Percentiles rank a stretch among this genome's conserved stretches.
phyloP scores from a whole-genome alignment of 2,888 invertebrate species.

The Hirudinaria manillensis region DNA sequence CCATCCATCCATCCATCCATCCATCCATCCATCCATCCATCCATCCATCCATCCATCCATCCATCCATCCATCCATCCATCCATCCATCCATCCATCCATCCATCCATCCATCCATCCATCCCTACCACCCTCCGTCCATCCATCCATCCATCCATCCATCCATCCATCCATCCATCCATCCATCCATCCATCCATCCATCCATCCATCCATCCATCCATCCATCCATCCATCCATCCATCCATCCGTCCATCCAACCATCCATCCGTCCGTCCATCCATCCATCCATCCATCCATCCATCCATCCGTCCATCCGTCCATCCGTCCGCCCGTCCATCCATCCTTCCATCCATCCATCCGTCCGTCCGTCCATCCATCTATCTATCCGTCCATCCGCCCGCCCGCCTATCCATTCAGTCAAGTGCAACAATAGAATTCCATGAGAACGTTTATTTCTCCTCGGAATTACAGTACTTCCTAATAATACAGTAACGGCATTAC shows the following conservation, averaged over 20 bases:
- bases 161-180: neutral
- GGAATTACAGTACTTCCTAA: no score
- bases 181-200: constrained; percentile 12
- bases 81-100: no score
- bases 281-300: neutral
- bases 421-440: no score
- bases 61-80: neutral
- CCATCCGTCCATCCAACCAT: neutral
- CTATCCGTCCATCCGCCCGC: neutral
- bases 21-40: neutral
- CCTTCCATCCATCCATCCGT: neutral
- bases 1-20: constrained; percentile 5
- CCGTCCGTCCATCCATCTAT: neutral
- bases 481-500: no score
- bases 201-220: constrained; percentile 8
- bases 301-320: constrained; percentile 11
- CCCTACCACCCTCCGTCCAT: no score
- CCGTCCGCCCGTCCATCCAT: neutral
- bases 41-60: constrained; percentile 1
- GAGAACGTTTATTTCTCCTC: no score
- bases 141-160: constrained; percentile 5
- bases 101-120: no score
- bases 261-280: constrained; percentile 2
- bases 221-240: constrained; percentile 2
- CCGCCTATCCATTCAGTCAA: neutral